Percentiles rank a stretch among this genome's conserved stretches.
phyloP scores from a whole-genome alignment of 2,888 invertebrate species.

The Pristionchus arcanus region DNA sequence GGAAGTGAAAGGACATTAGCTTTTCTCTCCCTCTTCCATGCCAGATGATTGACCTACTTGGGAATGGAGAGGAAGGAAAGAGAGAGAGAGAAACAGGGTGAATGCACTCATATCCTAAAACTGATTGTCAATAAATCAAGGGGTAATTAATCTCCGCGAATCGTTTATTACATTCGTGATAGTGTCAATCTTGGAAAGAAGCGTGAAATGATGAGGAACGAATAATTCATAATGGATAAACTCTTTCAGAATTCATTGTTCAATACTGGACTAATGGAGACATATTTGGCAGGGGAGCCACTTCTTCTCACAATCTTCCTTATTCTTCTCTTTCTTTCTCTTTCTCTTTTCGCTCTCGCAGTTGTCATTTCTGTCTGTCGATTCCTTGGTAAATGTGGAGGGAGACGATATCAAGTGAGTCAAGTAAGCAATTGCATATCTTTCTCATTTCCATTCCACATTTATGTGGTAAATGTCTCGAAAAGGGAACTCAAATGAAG shows the following conservation, averaged over 20 bases:
- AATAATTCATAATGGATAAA: background rate
- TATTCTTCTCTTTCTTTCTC: conserved; percentile 39
- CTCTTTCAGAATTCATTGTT: conserved; percentile 45
- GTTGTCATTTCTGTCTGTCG: background rate
- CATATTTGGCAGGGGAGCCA: conserved; percentile 39
- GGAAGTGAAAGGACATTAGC: conserved; percentile 51
- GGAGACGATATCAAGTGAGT: conserved; percentile 54
- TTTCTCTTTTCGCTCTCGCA: conserved; percentile 28
- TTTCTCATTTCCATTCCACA: background rate
- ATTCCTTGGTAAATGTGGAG: conserved; percentile 54
- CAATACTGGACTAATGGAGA: conserved; percentile 32
- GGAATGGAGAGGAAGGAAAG: background rate
- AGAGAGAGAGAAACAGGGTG: background rate
- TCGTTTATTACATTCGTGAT: background rate
- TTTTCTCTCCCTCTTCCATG: conserved; percentile 42
- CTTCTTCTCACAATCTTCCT: conserved; percentile 34
- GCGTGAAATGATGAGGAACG: background rate
- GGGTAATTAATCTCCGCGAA: background rate
- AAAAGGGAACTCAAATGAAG: background rate
- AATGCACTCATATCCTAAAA: background rate
- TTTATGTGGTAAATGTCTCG: background rate
- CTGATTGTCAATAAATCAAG: conserved; percentile 48
- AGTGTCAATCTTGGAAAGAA: background rate
- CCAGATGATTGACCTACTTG: conserved; percentile 51
- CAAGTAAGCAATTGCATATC: conserved; percentile 37